These are phyloP conservation scores for Caenorhabditis latens DNA, from an alignment of 1,140 invertebrate genomes.

Conservation along the genomic window DNA sequence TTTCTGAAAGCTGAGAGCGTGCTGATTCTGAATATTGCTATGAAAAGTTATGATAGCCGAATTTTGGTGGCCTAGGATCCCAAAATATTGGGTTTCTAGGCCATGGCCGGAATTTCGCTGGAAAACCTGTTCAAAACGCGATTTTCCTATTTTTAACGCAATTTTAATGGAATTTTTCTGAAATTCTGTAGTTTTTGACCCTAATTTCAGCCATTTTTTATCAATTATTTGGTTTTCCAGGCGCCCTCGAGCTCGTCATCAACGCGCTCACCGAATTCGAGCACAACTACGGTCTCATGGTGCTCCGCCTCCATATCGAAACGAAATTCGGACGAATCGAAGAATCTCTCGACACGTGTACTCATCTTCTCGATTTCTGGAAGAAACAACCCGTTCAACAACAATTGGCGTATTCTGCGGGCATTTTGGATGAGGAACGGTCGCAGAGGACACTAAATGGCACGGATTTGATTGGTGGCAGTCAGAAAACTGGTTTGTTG, in stretches of 20 bases:
- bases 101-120: no score
- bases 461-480: slow-evolving; percentile 39
- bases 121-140: background rate
- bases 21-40: no score
- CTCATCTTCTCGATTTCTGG: slow-evolving; percentile 73
- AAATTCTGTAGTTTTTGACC: background rate
- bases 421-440: slow-evolving; percentile 50
- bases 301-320: slow-evolving; percentile 75
- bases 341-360: slow-evolving; percentile 73
- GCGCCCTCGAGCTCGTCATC: slow-evolving; percentile 72
- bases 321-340: slow-evolving; percentile 74
- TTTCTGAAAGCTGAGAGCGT: no score
- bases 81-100: background rate
- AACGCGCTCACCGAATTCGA: slow-evolving; percentile 75
- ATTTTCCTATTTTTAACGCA: background rate
- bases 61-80: background rate
- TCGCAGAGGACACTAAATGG: slow-evolving; percentile 35
- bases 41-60: no score
- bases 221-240: slow-evolving; percentile 27
- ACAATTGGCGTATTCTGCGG: slow-evolving; percentile 11
- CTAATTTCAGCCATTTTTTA: background rate
- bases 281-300: slow-evolving; percentile 75
- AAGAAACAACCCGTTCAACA: slow-evolving; percentile 44
- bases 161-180: background rate
- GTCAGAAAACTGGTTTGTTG: slow-evolving; percentile 11